Evolutionary conservation across 2,113 vertebrate species (phyloP).

Genomic region (Mystacornis crossleyi): DNA sequence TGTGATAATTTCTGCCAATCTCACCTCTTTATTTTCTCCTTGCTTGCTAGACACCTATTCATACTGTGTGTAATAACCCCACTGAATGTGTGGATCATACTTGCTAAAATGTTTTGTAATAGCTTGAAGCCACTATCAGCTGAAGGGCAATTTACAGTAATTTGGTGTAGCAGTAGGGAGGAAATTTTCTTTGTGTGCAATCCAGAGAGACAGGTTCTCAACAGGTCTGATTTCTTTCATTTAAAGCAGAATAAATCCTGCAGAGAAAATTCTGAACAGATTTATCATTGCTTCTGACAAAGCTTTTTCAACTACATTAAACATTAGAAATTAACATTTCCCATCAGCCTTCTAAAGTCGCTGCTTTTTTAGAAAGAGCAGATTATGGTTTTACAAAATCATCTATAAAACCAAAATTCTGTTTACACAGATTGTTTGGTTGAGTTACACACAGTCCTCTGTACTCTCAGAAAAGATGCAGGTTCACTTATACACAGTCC

Average conservation of each 20-base stretch:
- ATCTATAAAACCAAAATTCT: neutral
- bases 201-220: accelerated
- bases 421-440: neutral
- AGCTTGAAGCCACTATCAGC: neutral
- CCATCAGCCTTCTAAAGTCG: neutral
- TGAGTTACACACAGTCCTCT: neutral
- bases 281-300: neutral
- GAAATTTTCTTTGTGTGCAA: neutral
- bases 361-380: neutral
- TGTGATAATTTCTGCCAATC: neutral
- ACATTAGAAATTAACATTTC: neutral
- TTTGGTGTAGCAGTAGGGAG: neutral
- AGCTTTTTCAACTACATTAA: neutral
- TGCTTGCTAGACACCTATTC: neutral
- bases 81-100: neutral
- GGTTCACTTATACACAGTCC: neutral
- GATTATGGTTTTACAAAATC: neutral
- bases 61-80: neutral
- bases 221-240: neutral
- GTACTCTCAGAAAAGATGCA: neutral
- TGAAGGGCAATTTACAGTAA: neutral
- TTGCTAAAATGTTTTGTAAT: neutral
- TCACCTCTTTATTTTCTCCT: neutral
- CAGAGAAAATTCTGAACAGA: neutral
- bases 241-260: neutral